Conservation (phyloP, 1,140 invertebrate genomes). For the Phenacoccus solenopsis region DNA sequence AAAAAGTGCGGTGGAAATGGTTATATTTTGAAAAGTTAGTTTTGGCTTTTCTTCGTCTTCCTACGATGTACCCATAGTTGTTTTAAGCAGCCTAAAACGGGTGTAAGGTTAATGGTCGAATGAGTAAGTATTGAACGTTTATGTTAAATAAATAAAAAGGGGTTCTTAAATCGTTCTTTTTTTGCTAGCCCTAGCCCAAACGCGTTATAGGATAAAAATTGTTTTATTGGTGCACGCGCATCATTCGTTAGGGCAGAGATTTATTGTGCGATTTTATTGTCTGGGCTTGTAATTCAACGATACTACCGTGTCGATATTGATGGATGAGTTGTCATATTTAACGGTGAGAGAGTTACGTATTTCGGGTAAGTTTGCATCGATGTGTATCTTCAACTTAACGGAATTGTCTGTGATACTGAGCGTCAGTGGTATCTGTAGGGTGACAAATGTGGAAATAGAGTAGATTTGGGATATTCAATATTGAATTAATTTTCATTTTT, state of each 20-base stretch:
- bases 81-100: background rate
- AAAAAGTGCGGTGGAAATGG: background rate
- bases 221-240: too few species aligned
- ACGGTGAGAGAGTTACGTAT: too few species aligned
- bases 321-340: too few species aligned
- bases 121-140: constrained; percentile 2
- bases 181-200: background rate
- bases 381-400: too few species aligned
- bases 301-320: too few species aligned
- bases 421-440: too few species aligned
- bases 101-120: constrained; percentile 1
- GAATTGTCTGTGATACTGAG: too few species aligned
- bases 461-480: too few species aligned
- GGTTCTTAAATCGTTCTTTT: background rate
- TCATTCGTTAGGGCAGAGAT: background rate
- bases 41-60: background rate
- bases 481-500: too few species aligned
- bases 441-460: too few species aligned
- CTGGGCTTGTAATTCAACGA: background rate
- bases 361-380: too few species aligned
- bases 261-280: background rate
- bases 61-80: background rate
- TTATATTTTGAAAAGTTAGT: background rate
- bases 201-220: background rate
- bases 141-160: constrained; percentile 1